Base-by-base conservation (phyloP, 2,888 invertebrate genomes). In the Tetanocera ferruginea region DNA sequence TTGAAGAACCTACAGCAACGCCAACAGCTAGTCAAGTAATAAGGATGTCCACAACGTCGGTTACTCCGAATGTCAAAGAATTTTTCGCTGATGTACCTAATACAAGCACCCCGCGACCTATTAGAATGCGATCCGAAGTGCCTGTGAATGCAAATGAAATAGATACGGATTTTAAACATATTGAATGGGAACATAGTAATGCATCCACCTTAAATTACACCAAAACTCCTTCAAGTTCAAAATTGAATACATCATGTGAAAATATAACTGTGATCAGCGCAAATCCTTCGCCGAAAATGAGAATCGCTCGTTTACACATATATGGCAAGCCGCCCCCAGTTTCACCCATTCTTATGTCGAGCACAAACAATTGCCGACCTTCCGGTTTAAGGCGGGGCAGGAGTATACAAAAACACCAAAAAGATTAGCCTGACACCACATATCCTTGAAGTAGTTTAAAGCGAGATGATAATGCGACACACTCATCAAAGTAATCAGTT, bases 291-390 rank as follows among this genome's bases (percentile, higher is more conserved):
- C 81, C 80, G 9, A 79, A 82, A 34, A 80, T 84, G 62, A 78
- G 84, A 72, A 81, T 84, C 67, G 83, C 81, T n/a, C 82, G 82
- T 5, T 75, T 85, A 19, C 79, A 80, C 73, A 83, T 83, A 82
- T 85, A 84, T 70, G 85, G 84, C 5, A 81, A 85, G 43, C 82
- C 85, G 0, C 82, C 85, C 8, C 78, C 80, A 0, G 73, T 85
- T 31, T 84, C 85, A 8, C 85, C 85, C 5, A 83, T 84, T 60
- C 69, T 76, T 17, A 82, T 83, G 77, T 70, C 79, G 28, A 76
- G 60, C 25, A 77, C 64, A 57, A 78, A 80, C 52, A 81, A 79
- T 75, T 83, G 82, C 64, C 82, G 83, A 3, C 77, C 82, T 43
- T 82, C 79, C n/a, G 83, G 83, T 23, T 75, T 83, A 69, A 79